phyloP scores from a whole-genome alignment of 2,113 vertebrate genomes.

The Ictalurus furcatus region DNA sequence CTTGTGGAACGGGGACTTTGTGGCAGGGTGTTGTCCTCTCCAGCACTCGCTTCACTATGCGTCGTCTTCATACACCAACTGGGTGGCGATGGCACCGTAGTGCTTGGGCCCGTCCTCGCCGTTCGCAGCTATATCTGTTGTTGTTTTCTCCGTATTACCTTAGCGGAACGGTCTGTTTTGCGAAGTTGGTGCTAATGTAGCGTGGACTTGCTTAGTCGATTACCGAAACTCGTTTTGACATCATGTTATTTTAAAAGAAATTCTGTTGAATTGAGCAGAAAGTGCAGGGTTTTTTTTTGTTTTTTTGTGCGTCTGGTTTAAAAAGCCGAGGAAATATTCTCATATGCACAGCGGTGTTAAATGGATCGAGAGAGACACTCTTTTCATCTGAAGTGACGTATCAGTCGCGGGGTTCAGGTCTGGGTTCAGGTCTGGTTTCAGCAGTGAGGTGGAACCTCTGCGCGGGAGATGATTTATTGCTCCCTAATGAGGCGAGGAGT shows the following conservation, averaged over 20 bases:
- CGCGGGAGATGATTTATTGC: background rate
- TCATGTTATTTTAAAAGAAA: background rate
- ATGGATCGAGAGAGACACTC: background rate
- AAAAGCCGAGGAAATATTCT: background rate
- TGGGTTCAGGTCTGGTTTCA: background rate
- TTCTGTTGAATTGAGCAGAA: background rate
- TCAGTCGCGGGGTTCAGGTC: background rate
- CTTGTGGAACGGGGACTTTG: too few species aligned
- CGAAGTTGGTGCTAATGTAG: background rate
- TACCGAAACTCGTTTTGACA: background rate
- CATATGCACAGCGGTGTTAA: background rate
- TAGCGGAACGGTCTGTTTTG: background rate
- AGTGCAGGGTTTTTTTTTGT: background rate
- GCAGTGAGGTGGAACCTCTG: background rate
- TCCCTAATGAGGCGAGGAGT: conserved; percentile 10
- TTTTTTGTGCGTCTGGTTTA: background rate
- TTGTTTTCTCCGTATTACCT: background rate
- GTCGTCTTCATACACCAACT: too few species aligned
- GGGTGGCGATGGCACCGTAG: too few species aligned
- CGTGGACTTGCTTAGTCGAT: background rate
- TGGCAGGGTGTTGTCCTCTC: too few species aligned
- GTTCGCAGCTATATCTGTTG: too few species aligned
- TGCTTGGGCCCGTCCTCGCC: too few species aligned
- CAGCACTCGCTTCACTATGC: too few species aligned
- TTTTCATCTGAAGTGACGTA: background rate